Evolutionary conservation across 1,140 invertebrate genomes (phyloP), one percentile per base, ranked within the genome.

Genomic region (Drosophila ironensis): DNA sequence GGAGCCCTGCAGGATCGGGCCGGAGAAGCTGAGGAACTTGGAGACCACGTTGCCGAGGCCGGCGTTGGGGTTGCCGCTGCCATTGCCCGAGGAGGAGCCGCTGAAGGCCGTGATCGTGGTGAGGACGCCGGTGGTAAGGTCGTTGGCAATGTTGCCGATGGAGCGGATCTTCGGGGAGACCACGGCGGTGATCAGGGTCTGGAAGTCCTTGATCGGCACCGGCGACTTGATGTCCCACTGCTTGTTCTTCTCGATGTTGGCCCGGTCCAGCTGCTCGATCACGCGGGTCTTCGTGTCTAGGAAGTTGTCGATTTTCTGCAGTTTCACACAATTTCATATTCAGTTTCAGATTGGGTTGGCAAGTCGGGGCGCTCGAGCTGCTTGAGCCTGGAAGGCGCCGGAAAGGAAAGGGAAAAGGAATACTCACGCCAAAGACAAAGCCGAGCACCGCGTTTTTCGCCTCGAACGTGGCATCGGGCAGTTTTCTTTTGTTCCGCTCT

Each of bases 361-460:
- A n/a, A n/a, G n/a, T n/a, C n/a, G n/a, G n/a, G n/a, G n/a, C n/a
- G n/a, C n/a, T n/a, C n/a, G n/a, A n/a, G n/a, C n/a, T n/a, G n/a
- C n/a, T n/a, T n/a, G n/a, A n/a, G n/a, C n/a, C n/a, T n/a, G n/a
- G 28, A 4, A 30, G 28, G 28, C 4, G n/a, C 3, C 30, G 11
- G 4, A 9, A 2, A 9, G 30, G 5, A 7, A 33, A 12, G 8
- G 4, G n/a, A 3, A 33, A 14, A n/a, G n/a, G n/a, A n/a, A 33
- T 91, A 93, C 93, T 95, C 93, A 95, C 95, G 88, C 94, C 94
- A 82, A 95, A 95, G 0, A 95, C 94, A 89, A 95, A 95, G 86
- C 94, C 94, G 67, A 95, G 91, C 44, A 95, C 91, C 5, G 94
- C 94, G 88, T 95, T 95, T 80, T 94, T 94, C 61, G 94, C 92